Percentiles rank a stretch among this genome's conserved stretches.
phyloP scores from a whole-genome alignment of 2,888 invertebrate genomes.

The Tenodera sinensis region DNA sequence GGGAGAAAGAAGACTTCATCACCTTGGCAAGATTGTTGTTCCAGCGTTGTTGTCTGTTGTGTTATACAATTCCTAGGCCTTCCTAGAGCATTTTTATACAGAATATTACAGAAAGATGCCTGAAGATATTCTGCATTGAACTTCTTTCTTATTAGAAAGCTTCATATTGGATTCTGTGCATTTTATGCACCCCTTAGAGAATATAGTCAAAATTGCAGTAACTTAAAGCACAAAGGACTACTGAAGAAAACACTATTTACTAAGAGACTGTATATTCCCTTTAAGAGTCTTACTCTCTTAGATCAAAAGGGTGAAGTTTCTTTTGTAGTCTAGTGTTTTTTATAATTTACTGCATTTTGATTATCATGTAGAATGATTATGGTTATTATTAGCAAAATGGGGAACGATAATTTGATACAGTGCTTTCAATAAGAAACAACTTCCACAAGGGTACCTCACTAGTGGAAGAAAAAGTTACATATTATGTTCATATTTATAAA shows the following conservation, averaged over 20 bases:
- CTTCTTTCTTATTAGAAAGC: neutral
- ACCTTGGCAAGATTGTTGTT: conserved; percentile 15
- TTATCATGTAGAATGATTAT: neutral
- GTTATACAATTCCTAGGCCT: neutral
- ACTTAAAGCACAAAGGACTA: neutral
- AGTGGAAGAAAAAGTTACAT: neutral
- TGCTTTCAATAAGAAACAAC: conserved; percentile 10
- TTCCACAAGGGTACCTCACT: neutral
- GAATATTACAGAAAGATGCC: neutral
- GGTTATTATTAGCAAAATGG: neutral
- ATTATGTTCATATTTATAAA: too few relatives aligned
- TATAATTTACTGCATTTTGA: neutral
- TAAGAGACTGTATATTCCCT: neutral
- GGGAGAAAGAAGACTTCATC: conserved; percentile 14
- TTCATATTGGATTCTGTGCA: neutral
- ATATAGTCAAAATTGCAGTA: neutral
- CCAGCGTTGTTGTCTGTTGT: neutral
- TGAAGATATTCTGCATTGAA: neutral
- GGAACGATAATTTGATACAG: neutral
- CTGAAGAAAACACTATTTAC: neutral
- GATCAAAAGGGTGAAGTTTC: neutral
- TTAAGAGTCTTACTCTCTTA: neutral
- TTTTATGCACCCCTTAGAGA: neutral
- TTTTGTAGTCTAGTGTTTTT: neutral
- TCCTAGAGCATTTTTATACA: neutral